A percentile compares a stretch with the other conserved stretches of the same genome.
phyloP scores from a whole-genome alignment of 2,113 vertebrate genomes.

The Pteropus alecto region DNA sequence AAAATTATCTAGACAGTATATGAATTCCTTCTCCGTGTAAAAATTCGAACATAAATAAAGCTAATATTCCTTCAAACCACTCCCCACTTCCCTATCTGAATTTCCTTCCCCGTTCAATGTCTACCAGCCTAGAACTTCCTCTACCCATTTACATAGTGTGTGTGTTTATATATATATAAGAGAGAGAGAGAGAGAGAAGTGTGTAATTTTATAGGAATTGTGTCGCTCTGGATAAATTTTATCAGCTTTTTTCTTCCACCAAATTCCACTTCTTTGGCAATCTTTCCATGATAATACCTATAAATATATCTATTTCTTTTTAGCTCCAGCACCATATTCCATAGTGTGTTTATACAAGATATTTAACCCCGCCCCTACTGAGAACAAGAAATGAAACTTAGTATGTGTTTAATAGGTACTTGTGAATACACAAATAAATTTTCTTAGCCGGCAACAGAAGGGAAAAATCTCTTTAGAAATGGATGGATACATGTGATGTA shows the following conservation, averaged over 20 bases:
- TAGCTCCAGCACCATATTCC: not conserved
- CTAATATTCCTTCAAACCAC: not conserved
- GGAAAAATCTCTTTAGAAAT: not conserved
- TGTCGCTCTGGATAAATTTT: not conserved
- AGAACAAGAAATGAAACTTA: constrained; percentile 6
- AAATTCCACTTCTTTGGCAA: not conserved
- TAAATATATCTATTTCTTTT: not conserved
- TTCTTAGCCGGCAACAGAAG: not conserved
- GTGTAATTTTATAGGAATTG: not conserved
- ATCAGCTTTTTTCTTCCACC: not conserved
- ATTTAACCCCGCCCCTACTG: not conserved
- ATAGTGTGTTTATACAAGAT: not conserved
- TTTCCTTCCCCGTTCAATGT: not conserved
- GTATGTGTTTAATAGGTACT: not conserved
- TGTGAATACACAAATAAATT: not conserved
- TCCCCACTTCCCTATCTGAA: not conserved
- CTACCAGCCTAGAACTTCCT: not conserved
- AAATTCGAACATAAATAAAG: not conserved
- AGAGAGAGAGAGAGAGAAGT: too few species aligned
- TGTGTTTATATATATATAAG: not conserved
- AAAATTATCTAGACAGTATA: not conserved
- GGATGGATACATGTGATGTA: not conserved
- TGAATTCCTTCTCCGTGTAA: not conserved
- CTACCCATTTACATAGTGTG: not conserved
- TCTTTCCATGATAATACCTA: not conserved